Percentiles rank a stretch among this genome's conserved stretches.
phyloP scores from a whole-genome alignment of 2,888 invertebrate species.

The Strigamia crassipes region DNA sequence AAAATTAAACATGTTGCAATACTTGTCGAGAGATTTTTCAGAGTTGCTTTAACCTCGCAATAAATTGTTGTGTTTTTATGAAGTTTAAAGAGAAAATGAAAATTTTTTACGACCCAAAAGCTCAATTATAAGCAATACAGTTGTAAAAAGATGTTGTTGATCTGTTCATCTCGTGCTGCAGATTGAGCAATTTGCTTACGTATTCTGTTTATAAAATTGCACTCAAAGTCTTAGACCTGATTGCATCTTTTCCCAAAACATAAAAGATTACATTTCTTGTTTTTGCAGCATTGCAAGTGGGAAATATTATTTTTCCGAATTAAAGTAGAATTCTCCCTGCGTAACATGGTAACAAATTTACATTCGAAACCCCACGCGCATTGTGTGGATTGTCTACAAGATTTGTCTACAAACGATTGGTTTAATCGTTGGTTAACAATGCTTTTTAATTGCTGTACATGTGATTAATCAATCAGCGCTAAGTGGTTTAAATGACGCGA shows the following conservation, averaged over 20 bases:
- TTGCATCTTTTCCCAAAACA: not conserved
- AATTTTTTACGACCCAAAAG: not conserved
- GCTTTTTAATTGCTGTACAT: too few species aligned
- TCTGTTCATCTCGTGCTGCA: not conserved
- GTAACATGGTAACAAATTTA: too few species aligned
- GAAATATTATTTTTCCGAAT: constrained; percentile 7
- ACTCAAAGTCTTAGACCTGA: not conserved
- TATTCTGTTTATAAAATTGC: not conserved
- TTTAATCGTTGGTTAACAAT: too few species aligned
- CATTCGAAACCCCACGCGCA: too few species aligned
- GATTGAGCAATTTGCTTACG: not conserved
- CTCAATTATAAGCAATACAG: not conserved
- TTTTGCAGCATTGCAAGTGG: not conserved
- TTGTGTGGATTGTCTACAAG: too few species aligned
- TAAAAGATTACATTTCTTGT: not conserved
- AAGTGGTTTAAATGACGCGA: too few species aligned
- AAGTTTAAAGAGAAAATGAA: not conserved
- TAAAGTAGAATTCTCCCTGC: constrained; percentile 14
- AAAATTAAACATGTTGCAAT: not conserved
- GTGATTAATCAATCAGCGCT: too few species aligned
- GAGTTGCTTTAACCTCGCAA: not conserved
- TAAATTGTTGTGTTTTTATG: not conserved
- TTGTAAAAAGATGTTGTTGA: not conserved
- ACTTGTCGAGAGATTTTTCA: not conserved
- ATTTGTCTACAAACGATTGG: too few species aligned